A percentile compares a stretch with the other conserved stretches of the same genome.
Evolutionary conservation across 92 coral and sea anemone genomes (phyloP).

Genomic region (Metridium senile): DNA sequence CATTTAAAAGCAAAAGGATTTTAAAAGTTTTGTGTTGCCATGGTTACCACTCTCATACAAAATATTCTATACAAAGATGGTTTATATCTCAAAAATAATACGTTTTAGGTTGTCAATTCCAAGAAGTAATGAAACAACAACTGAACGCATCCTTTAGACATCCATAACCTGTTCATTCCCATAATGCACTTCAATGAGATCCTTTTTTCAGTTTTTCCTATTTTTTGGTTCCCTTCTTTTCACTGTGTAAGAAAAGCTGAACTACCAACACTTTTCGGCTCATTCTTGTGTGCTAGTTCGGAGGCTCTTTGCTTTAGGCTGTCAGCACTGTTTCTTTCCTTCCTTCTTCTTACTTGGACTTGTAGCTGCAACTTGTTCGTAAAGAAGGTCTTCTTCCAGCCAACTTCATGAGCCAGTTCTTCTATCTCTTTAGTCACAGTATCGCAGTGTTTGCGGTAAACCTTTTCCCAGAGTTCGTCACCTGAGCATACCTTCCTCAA

Average conservation of each 20-base stretch:
- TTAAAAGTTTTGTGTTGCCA: not conserved
- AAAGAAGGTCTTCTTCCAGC: slow-evolving; percentile 93
- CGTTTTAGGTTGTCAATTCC: too few relatives aligned
- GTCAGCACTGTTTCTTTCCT: slow-evolving; percentile 65
- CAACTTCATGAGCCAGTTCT: slow-evolving; percentile 83
- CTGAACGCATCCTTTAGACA: too few relatives aligned
- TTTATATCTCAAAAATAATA: not conserved
- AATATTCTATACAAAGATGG: not conserved
- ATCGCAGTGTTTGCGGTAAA: slow-evolving; percentile 85
- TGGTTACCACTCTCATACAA: slow-evolving; percentile 7
- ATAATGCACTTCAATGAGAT: not conserved
- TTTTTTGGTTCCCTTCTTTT: slow-evolving; percentile 12
- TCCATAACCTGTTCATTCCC: not conserved
- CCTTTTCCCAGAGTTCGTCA: slow-evolving; percentile 92
- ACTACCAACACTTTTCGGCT: not conserved
- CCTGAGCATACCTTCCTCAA: slow-evolving; percentile 89
- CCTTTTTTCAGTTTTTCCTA: not conserved
- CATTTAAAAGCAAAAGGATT: not conserved
- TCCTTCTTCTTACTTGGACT: slow-evolving; percentile 85
- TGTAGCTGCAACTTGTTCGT: slow-evolving; percentile 93
- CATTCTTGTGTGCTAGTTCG: slow-evolving; percentile 21
- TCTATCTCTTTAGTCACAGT: slow-evolving; percentile 81
- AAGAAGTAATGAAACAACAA: too few relatives aligned
- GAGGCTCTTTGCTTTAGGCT: slow-evolving; percentile 41
- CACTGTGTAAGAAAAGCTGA: slow-evolving; percentile 31